phyloP scores from a whole-genome alignment of 2,797 vertebrate species.

The Dallia pectoralis region DNA sequence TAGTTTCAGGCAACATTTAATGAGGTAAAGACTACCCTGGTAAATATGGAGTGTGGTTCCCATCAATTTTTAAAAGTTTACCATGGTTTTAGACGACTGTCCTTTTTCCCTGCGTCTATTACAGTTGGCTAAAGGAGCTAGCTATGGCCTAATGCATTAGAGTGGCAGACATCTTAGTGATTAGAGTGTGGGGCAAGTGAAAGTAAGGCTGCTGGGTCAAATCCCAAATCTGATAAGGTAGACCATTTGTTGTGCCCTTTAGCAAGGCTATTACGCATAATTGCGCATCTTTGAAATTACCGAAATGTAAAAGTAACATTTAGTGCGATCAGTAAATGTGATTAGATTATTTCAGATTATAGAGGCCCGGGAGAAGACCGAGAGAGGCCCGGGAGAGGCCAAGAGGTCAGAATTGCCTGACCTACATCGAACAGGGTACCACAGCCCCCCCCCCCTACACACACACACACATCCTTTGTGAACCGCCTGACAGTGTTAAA shows the following conservation, averaged over 20 bases:
- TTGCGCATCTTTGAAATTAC: no score
- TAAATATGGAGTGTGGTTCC: neutral
- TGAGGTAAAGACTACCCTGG: neutral
- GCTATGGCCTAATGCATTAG: neutral
- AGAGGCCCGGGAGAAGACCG: neutral
- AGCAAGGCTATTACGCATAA: no score
- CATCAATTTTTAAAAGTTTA: neutral
- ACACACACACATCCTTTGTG: constrained; percentile 13
- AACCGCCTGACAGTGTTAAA: constrained; percentile 32
- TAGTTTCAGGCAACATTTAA: neutral
- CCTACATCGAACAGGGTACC: constrained; percentile 1
- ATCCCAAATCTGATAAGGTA: no score
- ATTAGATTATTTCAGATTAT: no score
- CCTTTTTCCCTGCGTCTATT: neutral
- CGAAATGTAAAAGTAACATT: no score
- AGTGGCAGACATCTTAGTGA: neutral
- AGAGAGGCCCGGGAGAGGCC: neutral
- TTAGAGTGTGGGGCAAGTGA: no score
- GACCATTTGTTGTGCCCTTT: no score
- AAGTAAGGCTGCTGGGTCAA: no score
- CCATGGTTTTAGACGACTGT: neutral
- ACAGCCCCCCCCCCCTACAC: neutral
- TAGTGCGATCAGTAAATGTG: no score
- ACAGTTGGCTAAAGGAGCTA: neutral
- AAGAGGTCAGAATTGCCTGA: neutral